A percentile compares a stretch with the other conserved stretches of the same genome.
Evolutionary conservation across 2,888 invertebrate species (phyloP).

Genomic region (Meiosimyza decipiens): DNA sequence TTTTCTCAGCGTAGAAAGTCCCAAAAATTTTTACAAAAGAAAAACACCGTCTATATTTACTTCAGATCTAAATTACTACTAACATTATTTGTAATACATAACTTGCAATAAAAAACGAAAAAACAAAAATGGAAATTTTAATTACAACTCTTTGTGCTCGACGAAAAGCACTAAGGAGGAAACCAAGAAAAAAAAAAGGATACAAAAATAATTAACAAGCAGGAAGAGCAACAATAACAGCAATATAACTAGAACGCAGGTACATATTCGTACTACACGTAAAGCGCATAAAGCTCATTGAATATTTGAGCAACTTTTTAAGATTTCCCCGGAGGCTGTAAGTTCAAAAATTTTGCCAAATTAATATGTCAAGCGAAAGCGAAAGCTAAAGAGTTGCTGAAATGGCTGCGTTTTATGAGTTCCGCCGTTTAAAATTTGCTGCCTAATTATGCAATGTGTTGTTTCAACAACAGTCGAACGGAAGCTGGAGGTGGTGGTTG

Average conservation of each 20-base stretch:
- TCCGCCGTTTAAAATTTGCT: conserved; percentile 32
- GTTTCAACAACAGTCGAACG: conserved; percentile 22
- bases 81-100: conserved; percentile 17
- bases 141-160: conserved; percentile 24
- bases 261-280: background rate
- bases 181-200: conserved; percentile 11
- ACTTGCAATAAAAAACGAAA: background rate
- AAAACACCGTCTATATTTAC: too few species aligned
- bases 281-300: conserved; percentile 30
- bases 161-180: background rate
- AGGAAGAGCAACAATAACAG: background rate
- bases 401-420: background rate
- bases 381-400: background rate
- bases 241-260: background rate
- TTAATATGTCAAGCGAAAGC: conserved; percentile 50
- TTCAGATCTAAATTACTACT: background rate
- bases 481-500: background rate
- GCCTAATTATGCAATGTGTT: conserved; percentile 50
- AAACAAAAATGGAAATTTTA: conserved; percentile 31
- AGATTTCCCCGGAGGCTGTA: conserved; percentile 49
- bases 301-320: conserved; percentile 34
- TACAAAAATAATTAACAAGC: conserved; percentile 32
- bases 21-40: too few species aligned
- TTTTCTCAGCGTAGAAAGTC: too few species aligned
- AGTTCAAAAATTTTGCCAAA: conserved; percentile 45